A percentile compares a stretch with the other conserved stretches of the same genome.
These are phyloP conservation scores for Meteorus colon DNA, from an alignment of 2,888 invertebrate genomes.

Conservation along the genomic window DNA sequence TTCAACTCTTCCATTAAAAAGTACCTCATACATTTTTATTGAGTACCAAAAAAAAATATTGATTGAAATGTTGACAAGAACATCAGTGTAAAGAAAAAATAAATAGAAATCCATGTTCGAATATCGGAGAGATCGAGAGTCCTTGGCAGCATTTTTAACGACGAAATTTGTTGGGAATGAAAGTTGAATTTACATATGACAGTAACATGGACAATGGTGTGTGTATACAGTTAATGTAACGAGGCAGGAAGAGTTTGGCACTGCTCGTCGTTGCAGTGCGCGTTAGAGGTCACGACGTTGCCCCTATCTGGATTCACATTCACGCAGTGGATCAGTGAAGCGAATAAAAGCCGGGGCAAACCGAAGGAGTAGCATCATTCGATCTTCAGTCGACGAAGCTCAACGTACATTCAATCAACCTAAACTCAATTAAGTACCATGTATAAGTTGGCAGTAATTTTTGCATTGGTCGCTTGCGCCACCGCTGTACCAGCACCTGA, in stretches of 20 bases:
- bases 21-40: constrained; percentile 1
- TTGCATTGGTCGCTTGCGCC: constrained; percentile 67
- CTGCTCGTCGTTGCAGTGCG: neutral
- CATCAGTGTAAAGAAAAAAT: neutral
- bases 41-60: constrained; percentile 8
- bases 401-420: constrained; percentile 28
- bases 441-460: constrained; percentile 63
- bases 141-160: constrained; percentile 48
- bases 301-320: neutral
- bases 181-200: constrained; percentile 32
- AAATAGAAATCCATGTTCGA: constrained; percentile 5
- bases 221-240: constrained; percentile 14
- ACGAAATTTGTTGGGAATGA: constrained; percentile 33
- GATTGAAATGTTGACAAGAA: neutral
- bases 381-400: constrained; percentile 51
- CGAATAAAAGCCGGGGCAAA: constrained; percentile 59
- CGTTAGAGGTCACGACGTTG: constrained; percentile 15
- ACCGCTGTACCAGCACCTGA: constrained; percentile 72
- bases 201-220: constrained; percentile 13
- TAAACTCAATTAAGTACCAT: constrained; percentile 51
- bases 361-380: constrained; percentile 57
- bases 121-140: constrained; percentile 18
- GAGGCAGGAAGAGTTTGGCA: constrained; percentile 33
- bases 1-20: neutral
- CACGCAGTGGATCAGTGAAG: constrained; percentile 53